phyloP scores from a whole-genome alignment of 2,797 vertebrate species.

The Rhodeus uyekii region DNA sequence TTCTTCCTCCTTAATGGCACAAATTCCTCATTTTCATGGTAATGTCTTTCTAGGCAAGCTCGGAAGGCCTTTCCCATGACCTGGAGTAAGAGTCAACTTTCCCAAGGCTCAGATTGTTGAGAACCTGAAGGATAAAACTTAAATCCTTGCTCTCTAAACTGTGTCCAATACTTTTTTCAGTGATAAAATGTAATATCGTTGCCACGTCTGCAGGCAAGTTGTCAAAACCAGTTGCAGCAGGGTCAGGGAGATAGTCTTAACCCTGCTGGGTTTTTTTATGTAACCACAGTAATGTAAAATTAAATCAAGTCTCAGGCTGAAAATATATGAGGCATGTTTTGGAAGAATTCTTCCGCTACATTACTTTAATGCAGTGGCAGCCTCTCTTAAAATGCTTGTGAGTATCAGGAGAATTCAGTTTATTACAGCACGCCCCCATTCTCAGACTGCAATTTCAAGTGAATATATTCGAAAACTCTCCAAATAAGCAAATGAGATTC shows the following conservation, averaged over 20 bases:
- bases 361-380: constrained; percentile 32
- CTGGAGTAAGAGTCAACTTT: constrained; percentile 52
- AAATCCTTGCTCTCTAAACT: constrained; percentile 33
- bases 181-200: constrained; percentile 50
- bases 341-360: constrained; percentile 17
- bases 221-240: constrained; percentile 32
- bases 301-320: constrained; percentile 31
- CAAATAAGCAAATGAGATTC: constrained; percentile 40
- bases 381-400: constrained; percentile 12
- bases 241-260: constrained; percentile 44
- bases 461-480: constrained; percentile 26
- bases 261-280: constrained; percentile 16
- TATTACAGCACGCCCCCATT: constrained; percentile 31
- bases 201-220: constrained; percentile 37
- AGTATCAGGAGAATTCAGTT: constrained; percentile 20
- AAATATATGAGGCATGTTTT: constrained; percentile 13
- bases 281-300: constrained; percentile 39
- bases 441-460: constrained; percentile 13
- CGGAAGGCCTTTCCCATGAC: constrained; percentile 42
- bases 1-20: neutral
- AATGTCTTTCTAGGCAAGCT: constrained; percentile 21
- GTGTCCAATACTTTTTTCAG: constrained; percentile 25
- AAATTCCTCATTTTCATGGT: constrained; percentile 21
- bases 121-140: constrained; percentile 39
- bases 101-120: constrained; percentile 31